Evolutionary conservation across 2,113 vertebrate species (phyloP), one percentile per base, ranked within the genome.

Genomic region (Pimephales promelas): DNA sequence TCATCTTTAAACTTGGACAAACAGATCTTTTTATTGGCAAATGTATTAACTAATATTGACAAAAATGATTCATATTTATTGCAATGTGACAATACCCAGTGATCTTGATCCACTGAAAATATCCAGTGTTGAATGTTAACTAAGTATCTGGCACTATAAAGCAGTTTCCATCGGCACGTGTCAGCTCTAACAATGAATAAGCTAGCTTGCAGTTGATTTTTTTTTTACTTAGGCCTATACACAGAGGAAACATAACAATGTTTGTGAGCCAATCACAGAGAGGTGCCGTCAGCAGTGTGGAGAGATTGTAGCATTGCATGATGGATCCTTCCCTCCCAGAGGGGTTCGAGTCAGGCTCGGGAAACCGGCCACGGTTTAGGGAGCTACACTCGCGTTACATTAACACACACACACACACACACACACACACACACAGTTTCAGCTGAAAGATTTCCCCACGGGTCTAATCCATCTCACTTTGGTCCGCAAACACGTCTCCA

Each of bases 401-500:
- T 49, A 49, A 76, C 83, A 54, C 82, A 76, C 47, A 57, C 70
- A 68, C 31, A 75, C 47, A 57, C 70, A 68, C 31, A 75, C 47
- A 57, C 70, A 68, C 31, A n/a, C n/a, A n/a, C 61, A 72, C 47
- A 57, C 70, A 68, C 31, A 75, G 66, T 61, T 75, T 57, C 36
- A 22, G 85, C 81, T 90, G 86, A 92, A 88, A 85, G 82, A 87
- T 87, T 85, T 84, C 79, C 91, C 89, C 89, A 14, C 9, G 89
- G 87, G 91, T 89, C 90, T 89, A 90, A 89, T 92, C 86, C 56
- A 85, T 93, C 89, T 93, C 89, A 93, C 91, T 93, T 91, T 89
- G 90, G 88, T 92, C 86, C 89, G 86, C 86, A 89, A 89, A 91
- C 86, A 90, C 75, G 34, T 86, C 86, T 83, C 43, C 82, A 85